phyloP scores from a whole-genome alignment of 2,888 invertebrate species.

The Sisyra terminalis region DNA sequence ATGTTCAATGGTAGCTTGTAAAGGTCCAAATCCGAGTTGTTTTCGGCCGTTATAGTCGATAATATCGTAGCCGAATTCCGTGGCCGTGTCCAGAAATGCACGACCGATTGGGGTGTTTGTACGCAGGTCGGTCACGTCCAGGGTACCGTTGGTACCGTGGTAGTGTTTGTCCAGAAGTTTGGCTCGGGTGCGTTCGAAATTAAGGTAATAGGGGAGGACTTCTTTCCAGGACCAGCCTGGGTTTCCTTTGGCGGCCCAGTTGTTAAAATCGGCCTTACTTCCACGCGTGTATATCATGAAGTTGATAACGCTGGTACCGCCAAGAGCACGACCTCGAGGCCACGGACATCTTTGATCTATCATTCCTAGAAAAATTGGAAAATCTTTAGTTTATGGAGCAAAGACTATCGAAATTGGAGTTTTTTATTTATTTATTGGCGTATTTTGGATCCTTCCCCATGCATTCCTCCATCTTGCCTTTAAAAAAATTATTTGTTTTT shows the following conservation, averaged over 20 bases:
- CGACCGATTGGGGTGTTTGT: conserved; percentile 29
- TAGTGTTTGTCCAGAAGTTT: conserved; percentile 21
- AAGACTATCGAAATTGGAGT: too few relatives aligned
- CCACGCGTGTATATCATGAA: conserved; percentile 42
- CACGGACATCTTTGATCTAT: conserved; percentile 25
- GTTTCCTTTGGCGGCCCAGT: conserved; percentile 39
- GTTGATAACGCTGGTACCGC: conserved; percentile 28
- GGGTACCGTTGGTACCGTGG: conserved; percentile 26
- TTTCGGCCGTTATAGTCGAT: conserved; percentile 51
- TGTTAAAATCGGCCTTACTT: conserved; percentile 51
- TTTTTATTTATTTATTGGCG: too few relatives aligned
- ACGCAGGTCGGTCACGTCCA: conserved; percentile 26
- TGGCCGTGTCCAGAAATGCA: conserved; percentile 42
- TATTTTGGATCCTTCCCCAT: too few relatives aligned
- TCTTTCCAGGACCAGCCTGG: conserved; percentile 34
- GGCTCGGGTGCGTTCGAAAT: conserved; percentile 23
- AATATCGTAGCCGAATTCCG: conserved; percentile 45
- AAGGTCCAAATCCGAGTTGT: conserved; percentile 45
- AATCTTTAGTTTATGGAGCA: too few relatives aligned
- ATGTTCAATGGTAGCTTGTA: conserved; percentile 39
- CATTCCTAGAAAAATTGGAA: conserved; percentile 14
- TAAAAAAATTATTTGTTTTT: too few relatives aligned
- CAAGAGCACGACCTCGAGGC: conserved; percentile 39
- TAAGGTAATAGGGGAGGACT: conserved; percentile 28
- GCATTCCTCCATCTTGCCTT: too few relatives aligned